Evolutionary conservation across 2,113 vertebrate species (phyloP).

Genomic region (Aramus guarauna): DNA sequence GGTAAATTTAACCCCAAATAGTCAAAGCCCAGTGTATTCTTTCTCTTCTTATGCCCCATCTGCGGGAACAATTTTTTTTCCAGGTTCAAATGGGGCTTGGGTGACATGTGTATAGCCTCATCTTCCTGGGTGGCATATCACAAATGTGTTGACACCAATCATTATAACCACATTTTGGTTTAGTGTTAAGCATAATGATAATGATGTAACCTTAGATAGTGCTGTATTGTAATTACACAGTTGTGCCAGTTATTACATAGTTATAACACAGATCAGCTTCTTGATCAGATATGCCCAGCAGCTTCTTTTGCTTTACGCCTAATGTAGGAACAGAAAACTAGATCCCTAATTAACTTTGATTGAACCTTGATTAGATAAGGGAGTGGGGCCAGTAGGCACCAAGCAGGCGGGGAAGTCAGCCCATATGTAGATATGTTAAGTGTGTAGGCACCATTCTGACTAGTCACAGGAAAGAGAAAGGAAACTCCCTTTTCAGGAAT

Average conservation of each 20-base stretch:
- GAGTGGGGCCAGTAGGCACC: constrained; percentile 68
- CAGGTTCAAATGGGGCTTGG: not conserved
- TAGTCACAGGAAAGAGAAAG: constrained; percentile 64
- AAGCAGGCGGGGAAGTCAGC: constrained; percentile 61
- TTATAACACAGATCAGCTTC: constrained; percentile 64
- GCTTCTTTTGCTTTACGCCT: constrained; percentile 63
- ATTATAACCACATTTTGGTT: constrained; percentile 39
- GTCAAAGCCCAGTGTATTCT: not conserved
- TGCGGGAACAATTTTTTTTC: not conserved
- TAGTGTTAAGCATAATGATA: constrained; percentile 50
- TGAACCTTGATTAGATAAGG: constrained; percentile 69
- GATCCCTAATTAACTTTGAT: constrained; percentile 69
- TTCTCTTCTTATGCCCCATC: not conserved
- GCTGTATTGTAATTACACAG: constrained; percentile 67
- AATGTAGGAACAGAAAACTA: constrained; percentile 63
- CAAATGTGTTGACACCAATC: constrained; percentile 57
- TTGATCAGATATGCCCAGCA: constrained; percentile 71
- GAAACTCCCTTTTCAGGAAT: constrained; percentile 69
- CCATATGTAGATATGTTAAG: constrained; percentile 36
- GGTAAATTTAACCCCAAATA: not conserved
- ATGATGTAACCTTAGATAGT: constrained; percentile 68
- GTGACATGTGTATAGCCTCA: constrained; percentile 10
- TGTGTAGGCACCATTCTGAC: constrained; percentile 64
- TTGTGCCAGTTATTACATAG: constrained; percentile 70
- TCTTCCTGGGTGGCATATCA: constrained; percentile 55